phyloP scores from a whole-genome alignment of 1,140 invertebrate genomes.

The Euura lappo region DNA sequence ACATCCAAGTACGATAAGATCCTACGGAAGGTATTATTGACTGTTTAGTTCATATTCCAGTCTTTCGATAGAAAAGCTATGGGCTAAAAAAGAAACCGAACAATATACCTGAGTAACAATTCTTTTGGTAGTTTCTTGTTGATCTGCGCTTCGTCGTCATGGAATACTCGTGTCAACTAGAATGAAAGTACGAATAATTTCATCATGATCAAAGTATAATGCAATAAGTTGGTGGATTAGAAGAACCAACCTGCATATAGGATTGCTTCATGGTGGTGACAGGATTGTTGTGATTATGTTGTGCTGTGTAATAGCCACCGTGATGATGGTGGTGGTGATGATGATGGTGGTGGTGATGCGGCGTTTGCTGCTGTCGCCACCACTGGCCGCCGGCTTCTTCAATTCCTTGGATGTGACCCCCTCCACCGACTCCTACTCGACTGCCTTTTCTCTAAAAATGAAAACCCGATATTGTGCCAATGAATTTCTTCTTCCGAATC shows the following conservation, averaged over 20 bases:
- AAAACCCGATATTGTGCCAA: too few relatives aligned
- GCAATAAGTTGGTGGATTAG: background rate
- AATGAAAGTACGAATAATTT: conserved; percentile 30
- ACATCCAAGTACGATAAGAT: conserved; percentile 99
- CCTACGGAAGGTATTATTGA: too few relatives aligned
- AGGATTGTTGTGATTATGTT: conserved; percentile 57
- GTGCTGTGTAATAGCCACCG: conserved; percentile 57
- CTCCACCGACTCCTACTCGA: conserved; percentile 55
- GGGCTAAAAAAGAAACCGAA: conserved; percentile 1
- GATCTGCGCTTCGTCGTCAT: conserved; percentile 87
- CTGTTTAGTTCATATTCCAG: too few relatives aligned
- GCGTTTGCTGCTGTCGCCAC: conserved; percentile 56
- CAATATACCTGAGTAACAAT: conserved; percentile 80
- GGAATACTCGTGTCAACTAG: conserved; percentile 64
- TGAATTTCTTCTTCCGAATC: too few relatives aligned
- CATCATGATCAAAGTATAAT: conserved; percentile 3
- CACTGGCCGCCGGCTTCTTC: conserved; percentile 52
- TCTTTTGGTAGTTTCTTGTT: conserved; percentile 97
- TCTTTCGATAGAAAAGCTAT: too few relatives aligned
- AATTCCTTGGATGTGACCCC: conserved; percentile 49
- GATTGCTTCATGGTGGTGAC: conserved; percentile 59
- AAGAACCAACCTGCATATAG: conserved; percentile 57
- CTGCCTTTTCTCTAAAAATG: conserved; percentile 60
- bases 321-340: conserved; percentile 53
- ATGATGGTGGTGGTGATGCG: conserved; percentile 50